A percentile compares a stretch with the other conserved stretches of the same genome.
phyloP scores from a whole-genome alignment of 2,113 vertebrate species.

The Salminus brasiliensis region DNA sequence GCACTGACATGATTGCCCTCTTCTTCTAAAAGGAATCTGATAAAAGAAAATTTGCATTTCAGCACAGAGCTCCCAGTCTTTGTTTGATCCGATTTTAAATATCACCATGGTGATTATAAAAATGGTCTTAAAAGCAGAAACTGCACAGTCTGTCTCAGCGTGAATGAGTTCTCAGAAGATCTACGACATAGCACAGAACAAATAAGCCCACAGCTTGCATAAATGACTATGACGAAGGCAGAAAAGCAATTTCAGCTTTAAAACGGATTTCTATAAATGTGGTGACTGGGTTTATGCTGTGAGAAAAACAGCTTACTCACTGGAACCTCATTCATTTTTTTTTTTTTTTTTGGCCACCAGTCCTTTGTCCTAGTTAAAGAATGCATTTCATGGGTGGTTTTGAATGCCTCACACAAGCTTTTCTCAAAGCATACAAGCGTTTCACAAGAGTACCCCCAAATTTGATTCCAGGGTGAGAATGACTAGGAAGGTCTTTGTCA shows the following conservation, averaged over 20 bases:
- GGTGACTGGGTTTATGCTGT: constrained; percentile 33
- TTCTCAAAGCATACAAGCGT: too few relatives aligned
- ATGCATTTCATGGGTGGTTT: constrained; percentile 3
- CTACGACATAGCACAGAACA: constrained; percentile 65
- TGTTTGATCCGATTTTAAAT: constrained; percentile 72
- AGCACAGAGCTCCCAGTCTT: constrained; percentile 56
- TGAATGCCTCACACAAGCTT: constrained; percentile 14
- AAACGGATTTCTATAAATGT: constrained; percentile 38
- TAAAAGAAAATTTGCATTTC: constrained; percentile 52
- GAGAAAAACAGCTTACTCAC: constrained; percentile 31
- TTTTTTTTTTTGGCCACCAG: background rate
- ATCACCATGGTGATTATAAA: constrained; percentile 76
- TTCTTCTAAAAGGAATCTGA: background rate
- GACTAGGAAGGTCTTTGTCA: background rate
- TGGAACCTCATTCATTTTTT: constrained; percentile 10
- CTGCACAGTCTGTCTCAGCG: constrained; percentile 68
- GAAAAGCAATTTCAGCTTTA: constrained; percentile 50
- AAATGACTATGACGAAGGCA: constrained; percentile 46
- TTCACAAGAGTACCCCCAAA: background rate
- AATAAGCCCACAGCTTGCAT: constrained; percentile 50
- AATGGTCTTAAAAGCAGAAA: constrained; percentile 74
- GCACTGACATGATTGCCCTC: background rate
- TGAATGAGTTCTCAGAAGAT: constrained; percentile 63
- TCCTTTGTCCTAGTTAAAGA: background rate
- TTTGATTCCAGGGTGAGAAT: background rate